phyloP scores from a whole-genome alignment of 2,888 invertebrate genomes.

The Polyploca ridens region DNA sequence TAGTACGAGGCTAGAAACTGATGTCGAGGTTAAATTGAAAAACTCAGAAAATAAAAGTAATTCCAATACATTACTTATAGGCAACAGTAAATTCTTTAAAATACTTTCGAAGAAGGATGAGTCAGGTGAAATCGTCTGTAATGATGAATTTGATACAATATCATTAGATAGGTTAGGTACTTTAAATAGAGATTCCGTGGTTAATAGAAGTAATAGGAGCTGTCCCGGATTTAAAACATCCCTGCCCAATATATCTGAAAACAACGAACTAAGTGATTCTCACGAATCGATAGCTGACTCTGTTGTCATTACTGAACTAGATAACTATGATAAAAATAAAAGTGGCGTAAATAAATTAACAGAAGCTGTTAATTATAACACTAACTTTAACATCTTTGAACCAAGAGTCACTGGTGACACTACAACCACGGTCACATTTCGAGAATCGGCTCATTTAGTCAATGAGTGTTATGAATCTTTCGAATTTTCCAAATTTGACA shows the following conservation, averaged over 20 bases:
- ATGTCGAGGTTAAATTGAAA: constrained; percentile 65
- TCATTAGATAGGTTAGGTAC: constrained; percentile 75
- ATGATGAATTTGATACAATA: constrained; percentile 79
- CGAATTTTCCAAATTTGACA: constrained; percentile 52
- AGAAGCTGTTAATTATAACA: constrained; percentile 60
- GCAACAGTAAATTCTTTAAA: constrained; percentile 81
- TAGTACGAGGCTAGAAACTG: constrained; percentile 59
- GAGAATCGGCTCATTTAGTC: constrained; percentile 62
- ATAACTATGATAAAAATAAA: constrained; percentile 44
- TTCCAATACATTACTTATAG: constrained; percentile 69
- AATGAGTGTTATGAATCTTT: constrained; percentile 79
- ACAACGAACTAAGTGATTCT: constrained; percentile 72
- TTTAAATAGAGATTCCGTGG: constrained; percentile 72
- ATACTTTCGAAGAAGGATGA: constrained; percentile 77
- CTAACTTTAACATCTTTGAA: constrained; percentile 68
- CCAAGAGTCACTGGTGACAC: constrained; percentile 60
- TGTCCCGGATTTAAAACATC: constrained; percentile 80
- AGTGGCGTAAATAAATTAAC: constrained; percentile 32
- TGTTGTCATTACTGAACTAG: constrained; percentile 50
- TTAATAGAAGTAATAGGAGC: constrained; percentile 78
- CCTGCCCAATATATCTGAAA: constrained; percentile 78
- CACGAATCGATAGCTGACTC: constrained; percentile 61
- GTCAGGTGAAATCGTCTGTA: constrained; percentile 75
- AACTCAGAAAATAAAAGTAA: constrained; percentile 58
- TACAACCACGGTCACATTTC: constrained; percentile 48